phyloP scores from a whole-genome alignment of 2,888 invertebrate genomes.

The Drosophila anceps region DNA sequence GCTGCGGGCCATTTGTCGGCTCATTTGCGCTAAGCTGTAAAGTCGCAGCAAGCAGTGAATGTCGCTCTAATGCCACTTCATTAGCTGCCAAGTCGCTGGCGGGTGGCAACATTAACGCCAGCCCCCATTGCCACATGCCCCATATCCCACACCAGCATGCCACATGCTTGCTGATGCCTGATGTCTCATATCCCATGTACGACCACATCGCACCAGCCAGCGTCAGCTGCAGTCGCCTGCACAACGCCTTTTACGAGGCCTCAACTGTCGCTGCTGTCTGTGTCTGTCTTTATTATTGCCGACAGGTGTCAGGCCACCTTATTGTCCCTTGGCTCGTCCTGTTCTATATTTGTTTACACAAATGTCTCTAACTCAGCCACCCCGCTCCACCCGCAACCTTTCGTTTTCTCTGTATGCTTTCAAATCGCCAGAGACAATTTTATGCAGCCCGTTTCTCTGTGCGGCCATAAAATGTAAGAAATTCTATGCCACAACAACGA shows the following conservation, averaged over 20 bases:
- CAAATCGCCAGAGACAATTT: constrained; percentile 73
- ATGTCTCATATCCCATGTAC: constrained; percentile 19
- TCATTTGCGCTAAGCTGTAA: constrained; percentile 56
- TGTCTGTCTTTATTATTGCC: constrained; percentile 48
- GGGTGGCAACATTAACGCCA: constrained; percentile 35
- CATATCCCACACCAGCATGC: constrained; percentile 14
- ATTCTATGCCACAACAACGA: constrained; percentile 61
- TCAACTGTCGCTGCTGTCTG: constrained; percentile 35
- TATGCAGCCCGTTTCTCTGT: constrained; percentile 55
- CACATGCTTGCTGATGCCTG: not conserved
- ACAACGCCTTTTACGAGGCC: constrained; percentile 47
- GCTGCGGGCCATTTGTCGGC: constrained; percentile 59
- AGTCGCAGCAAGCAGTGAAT: constrained; percentile 39
- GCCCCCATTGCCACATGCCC: constrained; percentile 6
- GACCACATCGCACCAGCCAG: constrained; percentile 9
- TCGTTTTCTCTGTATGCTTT: constrained; percentile 9
- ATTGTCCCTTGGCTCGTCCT: constrained; percentile 43
- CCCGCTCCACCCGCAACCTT: not conserved
- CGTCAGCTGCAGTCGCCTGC: constrained; percentile 25
- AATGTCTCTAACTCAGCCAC: not conserved
- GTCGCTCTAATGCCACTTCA: constrained; percentile 61
- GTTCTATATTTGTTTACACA: constrained; percentile 12
- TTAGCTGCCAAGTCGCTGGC: constrained; percentile 63
- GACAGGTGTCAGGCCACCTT: constrained; percentile 69
- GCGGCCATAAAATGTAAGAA: constrained; percentile 68